phyloP scores from a whole-genome alignment of 2,113 vertebrate species.

The Corydoras maculifer region DNA sequence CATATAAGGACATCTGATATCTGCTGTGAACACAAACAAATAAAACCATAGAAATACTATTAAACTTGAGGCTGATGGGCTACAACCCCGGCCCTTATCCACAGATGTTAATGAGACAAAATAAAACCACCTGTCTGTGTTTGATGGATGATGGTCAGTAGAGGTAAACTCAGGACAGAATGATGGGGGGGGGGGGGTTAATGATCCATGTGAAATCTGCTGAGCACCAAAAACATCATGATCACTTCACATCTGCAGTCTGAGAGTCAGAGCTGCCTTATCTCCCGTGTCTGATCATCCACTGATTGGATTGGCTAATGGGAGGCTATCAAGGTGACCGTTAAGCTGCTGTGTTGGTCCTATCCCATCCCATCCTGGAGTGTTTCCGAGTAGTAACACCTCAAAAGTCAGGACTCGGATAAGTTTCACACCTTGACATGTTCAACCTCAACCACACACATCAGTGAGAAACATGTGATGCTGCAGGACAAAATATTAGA shows the following conservation, averaged over 20 bases:
- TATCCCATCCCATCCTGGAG: neutral
- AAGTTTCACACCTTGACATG: neutral
- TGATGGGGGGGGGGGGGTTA: neutral
- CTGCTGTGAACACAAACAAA: too few relatives aligned
- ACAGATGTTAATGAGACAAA: too few relatives aligned
- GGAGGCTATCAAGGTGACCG: slow-evolving; percentile 19
- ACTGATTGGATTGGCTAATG: slow-evolving; percentile 30
- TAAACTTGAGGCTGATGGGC: too few relatives aligned
- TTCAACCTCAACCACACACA: too few relatives aligned
- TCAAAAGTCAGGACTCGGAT: slow-evolving; percentile 8
- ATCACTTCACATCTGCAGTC: slow-evolving; percentile 46
- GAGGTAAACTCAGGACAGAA: slow-evolving; percentile 21
- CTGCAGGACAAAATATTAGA: too few relatives aligned
- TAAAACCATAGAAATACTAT: too few relatives aligned
- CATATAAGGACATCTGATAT: too few relatives aligned
- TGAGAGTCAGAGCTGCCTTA: slow-evolving; percentile 5
- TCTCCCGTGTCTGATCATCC: slow-evolving; percentile 11
- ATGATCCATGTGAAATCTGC: neutral
- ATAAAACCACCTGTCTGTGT: too few relatives aligned
- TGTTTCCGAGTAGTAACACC: neutral
- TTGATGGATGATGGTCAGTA: too few relatives aligned
- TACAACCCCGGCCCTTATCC: too few relatives aligned
- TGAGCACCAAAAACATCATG: slow-evolving; percentile 24
- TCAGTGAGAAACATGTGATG: slow-evolving; percentile 10
- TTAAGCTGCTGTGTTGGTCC: slow-evolving; percentile 17